Base-by-base conservation (phyloP, 2,888 invertebrate species). In the Ctena decussata region DNA sequence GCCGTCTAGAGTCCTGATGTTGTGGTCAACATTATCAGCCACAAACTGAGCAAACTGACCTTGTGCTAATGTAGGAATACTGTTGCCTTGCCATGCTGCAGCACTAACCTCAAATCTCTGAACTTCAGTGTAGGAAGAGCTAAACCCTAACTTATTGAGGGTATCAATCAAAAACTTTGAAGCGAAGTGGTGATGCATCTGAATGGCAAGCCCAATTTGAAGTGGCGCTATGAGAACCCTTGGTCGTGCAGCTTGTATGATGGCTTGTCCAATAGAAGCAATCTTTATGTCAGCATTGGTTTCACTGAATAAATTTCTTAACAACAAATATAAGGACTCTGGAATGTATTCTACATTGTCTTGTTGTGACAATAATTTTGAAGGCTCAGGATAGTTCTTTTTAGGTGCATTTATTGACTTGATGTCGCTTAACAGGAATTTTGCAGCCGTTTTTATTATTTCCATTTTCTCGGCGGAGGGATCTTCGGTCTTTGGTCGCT, bases 161-260 rank as follows among this genome's bases (percentile, higher is more conserved):
- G 83, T 79, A 21, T 92, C 91, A 32, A 92, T 83, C 11, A 92
- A 75, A 77, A 89, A 83, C 75, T 65, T 85, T 0, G 87, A 88
- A 0, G 76, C 83, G 81, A 84, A 89, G 1, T 77, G 78, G 30
- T 85, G 82, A 60, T 89, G 89, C 35, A 86, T 24, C 53, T 87
- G 87, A 21, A 90, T 73, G 1, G 80, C 90, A 37, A 90, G 73
- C 3, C 80, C 90, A 39, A 90, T 35, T 41, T 90, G 90, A 27
- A 91, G 76, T 8, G 86, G 89, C 41, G 86, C 71, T 18, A 91
- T 27, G 6, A 84, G n/a, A 0, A 60, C 75, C 18, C 86, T 57
- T 60, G 90, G 90, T 49, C 83, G 41, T 1, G 60, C 65, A 18
- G 89, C 85, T 46, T 91, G 91, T 15, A 89, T 75, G 11, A 91